Evolutionary conservation across 2,888 invertebrate genomes (phyloP).

Genomic region (Sepioteuthis lessoniana): DNA sequence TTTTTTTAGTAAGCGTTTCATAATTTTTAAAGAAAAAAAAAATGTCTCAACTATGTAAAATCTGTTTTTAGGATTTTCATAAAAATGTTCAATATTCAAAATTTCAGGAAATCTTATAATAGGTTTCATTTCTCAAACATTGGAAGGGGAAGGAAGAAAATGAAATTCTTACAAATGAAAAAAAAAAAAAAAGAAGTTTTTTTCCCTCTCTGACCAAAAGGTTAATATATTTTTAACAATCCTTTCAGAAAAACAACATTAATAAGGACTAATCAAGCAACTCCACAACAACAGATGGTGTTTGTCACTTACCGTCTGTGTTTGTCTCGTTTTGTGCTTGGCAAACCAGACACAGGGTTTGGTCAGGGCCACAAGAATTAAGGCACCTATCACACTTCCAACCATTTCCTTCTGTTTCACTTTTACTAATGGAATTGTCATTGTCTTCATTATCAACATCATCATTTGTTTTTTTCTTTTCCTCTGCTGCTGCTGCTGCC

Average conservation of each 20-base stretch:
- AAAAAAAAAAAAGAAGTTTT: neutral
- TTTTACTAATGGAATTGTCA: neutral
- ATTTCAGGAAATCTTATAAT: too few species aligned
- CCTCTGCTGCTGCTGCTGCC: too few species aligned
- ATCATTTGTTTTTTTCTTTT: neutral
- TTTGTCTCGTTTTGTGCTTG: constrained; percentile 64
- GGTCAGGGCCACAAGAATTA: constrained; percentile 62
- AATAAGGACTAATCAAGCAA: neutral
- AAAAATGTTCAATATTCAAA: too few species aligned
- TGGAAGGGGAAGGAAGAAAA: neutral
- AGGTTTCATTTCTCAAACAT: neutral
- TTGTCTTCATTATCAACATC: neutral
- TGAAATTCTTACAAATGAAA: neutral
- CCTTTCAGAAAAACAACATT: neutral
- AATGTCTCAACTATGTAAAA: too few species aligned
- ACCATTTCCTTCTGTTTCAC: constrained; percentile 52
- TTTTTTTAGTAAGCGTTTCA: too few species aligned
- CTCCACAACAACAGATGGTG: neutral
- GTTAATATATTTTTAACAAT: too few species aligned
- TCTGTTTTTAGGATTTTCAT: too few species aligned
- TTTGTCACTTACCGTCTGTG: constrained; percentile 3
- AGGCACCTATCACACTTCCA: constrained; percentile 70
- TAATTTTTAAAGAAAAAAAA: too few species aligned
- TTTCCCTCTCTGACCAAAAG: too few species aligned
- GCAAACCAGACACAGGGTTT: constrained; percentile 69